Evolutionary conservation across 2,888 invertebrate genomes (phyloP), one percentile per base, ranked within the genome.

Genomic region (Kuschelorhynchus macadamiae): DNA sequence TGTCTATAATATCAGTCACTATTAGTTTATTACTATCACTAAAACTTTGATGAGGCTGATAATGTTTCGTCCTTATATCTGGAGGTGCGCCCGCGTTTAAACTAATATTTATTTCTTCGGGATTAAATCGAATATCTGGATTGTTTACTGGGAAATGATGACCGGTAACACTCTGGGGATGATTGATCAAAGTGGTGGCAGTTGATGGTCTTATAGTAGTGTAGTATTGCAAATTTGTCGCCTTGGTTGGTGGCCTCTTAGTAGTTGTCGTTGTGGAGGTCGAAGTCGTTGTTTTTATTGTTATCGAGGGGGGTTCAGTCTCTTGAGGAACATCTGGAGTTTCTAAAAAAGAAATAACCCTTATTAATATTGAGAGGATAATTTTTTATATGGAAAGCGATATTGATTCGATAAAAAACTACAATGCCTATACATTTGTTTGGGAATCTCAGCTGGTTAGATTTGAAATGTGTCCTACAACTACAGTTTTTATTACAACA

Each of bases 21-120:
- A 47, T 25, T 32, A 57, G 49, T 49, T 62, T 57, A 18, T 20
- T 18, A 47, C 39, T 55, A 44, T 62, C 62, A 62, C 57, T 52
- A 50, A 17, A 64, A 56, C 56, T 41, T 18, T 57, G 64, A 18
- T 57, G 56, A 2, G 82, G 82, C 12, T 74, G 78, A 63, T 75
- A 77, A 52, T 30, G 75, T 60, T 77, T 79, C n/a, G 78, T 77
- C 75, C 79, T 76, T 67, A 79, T 79, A 56, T 78, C 77, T 16
- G 80, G 80, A 1, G 81, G 79, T 2, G 82, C 77, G 14, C 79
- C 80, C 4, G 81, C 79, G 71, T 83, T 82, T 32, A 84, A 71
- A 69, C 81, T 81, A 50, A 84, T 81, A 70, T 84, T 84, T 60
- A 83, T 84, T 71, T 84, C 83, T 72, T 82, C 81, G 0, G 84